These are phyloP conservation scores for Myrmophylax atrothorax DNA, from an alignment of 2,113 vertebrate species.

Conservation along the genomic window DNA sequence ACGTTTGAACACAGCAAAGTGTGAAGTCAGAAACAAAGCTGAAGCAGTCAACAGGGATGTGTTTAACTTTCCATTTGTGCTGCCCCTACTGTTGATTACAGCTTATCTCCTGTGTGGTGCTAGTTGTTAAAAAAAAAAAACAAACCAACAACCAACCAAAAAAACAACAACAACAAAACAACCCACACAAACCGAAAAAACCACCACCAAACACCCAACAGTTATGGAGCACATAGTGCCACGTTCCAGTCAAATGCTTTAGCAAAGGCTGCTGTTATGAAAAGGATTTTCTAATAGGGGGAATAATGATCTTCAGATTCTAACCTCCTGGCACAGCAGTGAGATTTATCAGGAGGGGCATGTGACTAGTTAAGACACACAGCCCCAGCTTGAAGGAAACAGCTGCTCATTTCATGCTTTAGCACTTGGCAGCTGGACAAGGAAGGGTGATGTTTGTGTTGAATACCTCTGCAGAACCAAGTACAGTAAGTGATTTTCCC, in stretches of 20 bases:
- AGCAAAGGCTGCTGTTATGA: conserved; percentile 43
- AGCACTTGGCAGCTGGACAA: conserved; percentile 78
- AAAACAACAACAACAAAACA: background rate
- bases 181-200: background rate
- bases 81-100: conserved; percentile 37
- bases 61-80: conserved; percentile 61
- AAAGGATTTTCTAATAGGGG: conserved; percentile 61
- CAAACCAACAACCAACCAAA: too few relatives aligned
- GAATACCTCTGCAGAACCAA: conserved; percentile 59
- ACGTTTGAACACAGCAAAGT: background rate
- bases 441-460: conserved; percentile 74
- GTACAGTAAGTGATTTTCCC: conserved; percentile 76
- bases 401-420: conserved; percentile 78
- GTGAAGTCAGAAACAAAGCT: background rate
- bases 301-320: conserved; percentile 75
- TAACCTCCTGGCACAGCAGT: conserved; percentile 76
- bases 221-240: background rate
- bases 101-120: conserved; percentile 49
- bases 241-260: conserved; percentile 24
- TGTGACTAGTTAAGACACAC: conserved; percentile 82
- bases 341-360: conserved; percentile 79
- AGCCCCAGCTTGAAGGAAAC: conserved; percentile 76
- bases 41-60: background rate
- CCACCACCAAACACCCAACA: background rate
- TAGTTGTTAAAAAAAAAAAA: background rate